Percentiles rank a stretch among this genome's conserved stretches.
Conservation (phyloP, 2,113 vertebrate genomes). For the Oenanthe melanoleuca region DNA sequence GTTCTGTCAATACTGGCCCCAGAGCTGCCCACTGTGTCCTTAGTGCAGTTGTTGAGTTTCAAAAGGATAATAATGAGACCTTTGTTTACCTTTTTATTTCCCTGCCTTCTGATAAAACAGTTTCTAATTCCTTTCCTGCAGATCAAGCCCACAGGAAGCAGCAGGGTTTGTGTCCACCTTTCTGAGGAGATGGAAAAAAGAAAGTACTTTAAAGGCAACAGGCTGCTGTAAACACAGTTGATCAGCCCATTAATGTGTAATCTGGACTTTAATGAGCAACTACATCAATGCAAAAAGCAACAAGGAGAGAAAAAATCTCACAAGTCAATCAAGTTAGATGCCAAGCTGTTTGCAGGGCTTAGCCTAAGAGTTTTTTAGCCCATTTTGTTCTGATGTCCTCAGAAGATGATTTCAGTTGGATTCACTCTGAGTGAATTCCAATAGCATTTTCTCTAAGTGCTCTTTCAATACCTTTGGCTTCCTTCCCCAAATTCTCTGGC, state of each 20-base stretch:
- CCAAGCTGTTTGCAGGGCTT: neutral
- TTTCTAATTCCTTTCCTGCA: neutral
- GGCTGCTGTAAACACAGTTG: neutral
- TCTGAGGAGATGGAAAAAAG: neutral
- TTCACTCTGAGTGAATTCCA: neutral
- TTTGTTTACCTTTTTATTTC: neutral
- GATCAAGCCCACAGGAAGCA: neutral
- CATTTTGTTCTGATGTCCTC: neutral
- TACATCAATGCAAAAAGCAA: neutral
- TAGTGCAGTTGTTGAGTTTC: neutral
- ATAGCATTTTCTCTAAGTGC: neutral
- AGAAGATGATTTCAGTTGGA: neutral
- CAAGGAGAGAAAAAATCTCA: neutral
- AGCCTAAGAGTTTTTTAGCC: neutral
- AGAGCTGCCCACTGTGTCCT: neutral
- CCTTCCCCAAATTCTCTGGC: neutral
- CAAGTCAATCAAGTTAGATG: neutral
- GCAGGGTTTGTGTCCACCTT: neutral
- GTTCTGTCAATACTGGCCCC: neutral
- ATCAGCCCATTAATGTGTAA: neutral
- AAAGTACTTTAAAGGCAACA: neutral
- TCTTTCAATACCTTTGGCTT: neutral
- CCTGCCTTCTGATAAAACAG: accelerated
- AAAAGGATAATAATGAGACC: neutral
- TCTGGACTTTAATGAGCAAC: neutral